Evolutionary conservation across 2,797 vertebrate species (phyloP).

Genomic region (Mus minutoides): DNA sequence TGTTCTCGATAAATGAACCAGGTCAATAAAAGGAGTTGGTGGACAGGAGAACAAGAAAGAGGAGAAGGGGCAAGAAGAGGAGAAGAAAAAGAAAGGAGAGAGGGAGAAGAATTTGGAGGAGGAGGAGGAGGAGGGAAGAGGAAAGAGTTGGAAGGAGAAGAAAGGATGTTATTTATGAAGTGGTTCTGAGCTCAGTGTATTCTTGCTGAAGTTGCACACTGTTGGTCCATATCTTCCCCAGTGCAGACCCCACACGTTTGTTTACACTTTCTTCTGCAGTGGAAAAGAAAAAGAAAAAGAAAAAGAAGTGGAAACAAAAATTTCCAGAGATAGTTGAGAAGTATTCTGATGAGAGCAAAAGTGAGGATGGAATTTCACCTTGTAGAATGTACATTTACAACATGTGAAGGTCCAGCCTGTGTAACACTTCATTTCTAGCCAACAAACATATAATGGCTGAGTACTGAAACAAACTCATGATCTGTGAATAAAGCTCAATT

Average conservation of each 20-base stretch:
- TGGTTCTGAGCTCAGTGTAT: neutral
- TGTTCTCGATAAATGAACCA: neutral
- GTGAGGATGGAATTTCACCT: neutral
- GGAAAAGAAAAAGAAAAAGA: neutral
- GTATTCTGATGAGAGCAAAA: neutral
- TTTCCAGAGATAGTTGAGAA: neutral
- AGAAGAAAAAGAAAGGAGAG: no score
- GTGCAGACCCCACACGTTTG: neutral
- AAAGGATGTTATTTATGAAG: neutral
- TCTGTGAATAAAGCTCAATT: neutral
- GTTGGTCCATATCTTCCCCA: neutral
- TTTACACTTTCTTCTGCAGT: neutral
- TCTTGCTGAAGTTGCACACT: neutral
- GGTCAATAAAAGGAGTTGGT: neutral
- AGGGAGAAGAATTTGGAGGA: neutral
- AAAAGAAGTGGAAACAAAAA: neutral
- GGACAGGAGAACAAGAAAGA: neutral
- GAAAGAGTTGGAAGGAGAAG: neutral
- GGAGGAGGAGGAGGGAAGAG: fast-evolving
- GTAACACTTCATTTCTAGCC: neutral
- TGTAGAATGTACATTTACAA: neutral
- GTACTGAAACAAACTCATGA: neutral
- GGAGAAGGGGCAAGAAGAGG: neutral
- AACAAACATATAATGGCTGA: neutral
- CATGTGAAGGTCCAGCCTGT: neutral